Base-by-base conservation (phyloP, 2,113 vertebrate species). In the Spheniscus mendiculus region DNA sequence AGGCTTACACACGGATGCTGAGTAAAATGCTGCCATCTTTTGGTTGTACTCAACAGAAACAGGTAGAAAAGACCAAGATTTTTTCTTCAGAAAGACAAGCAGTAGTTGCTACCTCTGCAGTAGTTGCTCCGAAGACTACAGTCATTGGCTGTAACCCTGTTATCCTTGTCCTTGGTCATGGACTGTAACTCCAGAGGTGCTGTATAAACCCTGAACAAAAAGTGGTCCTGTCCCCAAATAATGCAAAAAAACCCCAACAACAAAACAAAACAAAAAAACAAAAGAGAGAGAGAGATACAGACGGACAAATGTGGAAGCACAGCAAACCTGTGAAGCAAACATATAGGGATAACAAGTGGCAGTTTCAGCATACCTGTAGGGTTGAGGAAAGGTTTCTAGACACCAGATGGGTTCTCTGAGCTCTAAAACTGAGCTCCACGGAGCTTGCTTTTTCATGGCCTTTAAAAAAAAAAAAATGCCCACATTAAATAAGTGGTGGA, bases 21-120 rank as follows among this genome's bases (percentile, higher is more conserved):
- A 89, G 47, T 95, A 89, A 93, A 96, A 96, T 94, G 73, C 96
- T 97, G 97, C 97, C 97, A 95, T 95, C 97, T 97, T 89, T 96
- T 62, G 96, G 94, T 42, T 87, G 25, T 66, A 56, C 44, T 94
- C 9, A 25, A 79, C 44, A 76, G 61, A 79, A 89, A 87, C 77
- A 85, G 18, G 21, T 65, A 55, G 29, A 80, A 84, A 79, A 87
- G 32, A 38, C 17, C 55, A 55, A 80, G 32, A 40, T 63, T 66
- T 73, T 67, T 25, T 21, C 18, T 56, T 79, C 44, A 38, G 36
- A 50, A 87, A 52, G 55, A 29, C 4, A 66, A 73, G n/a, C n/a
- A 87, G 44, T 21, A n/a, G 5, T 32, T 45, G 16, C 21, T 66
- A 1, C 38, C 55, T 86, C 59, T 0, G 2, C 45, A 36, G 15